Conservation (phyloP, 1,140 invertebrate genomes). For the Sarcophaga bullata region DNA sequence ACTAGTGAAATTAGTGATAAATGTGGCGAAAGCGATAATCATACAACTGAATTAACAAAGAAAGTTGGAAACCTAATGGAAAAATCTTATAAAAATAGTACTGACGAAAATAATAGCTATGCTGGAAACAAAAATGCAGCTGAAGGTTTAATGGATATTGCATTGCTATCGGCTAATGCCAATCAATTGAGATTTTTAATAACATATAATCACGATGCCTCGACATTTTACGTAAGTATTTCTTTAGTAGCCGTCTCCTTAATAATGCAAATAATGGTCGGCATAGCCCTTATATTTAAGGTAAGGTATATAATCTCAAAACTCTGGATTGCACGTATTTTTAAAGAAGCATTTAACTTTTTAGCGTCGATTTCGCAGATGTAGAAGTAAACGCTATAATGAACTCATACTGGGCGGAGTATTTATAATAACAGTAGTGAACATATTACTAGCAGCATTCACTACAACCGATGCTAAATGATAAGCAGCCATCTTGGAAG, state of each 20-base stretch:
- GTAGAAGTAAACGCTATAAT: conserved; percentile 63
- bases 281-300: conserved; percentile 73
- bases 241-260: conserved; percentile 70
- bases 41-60: not conserved
- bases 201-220: conserved; percentile 69
- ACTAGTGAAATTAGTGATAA: not conserved
- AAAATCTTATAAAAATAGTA: conserved; percentile 30
- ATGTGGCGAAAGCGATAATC: not conserved
- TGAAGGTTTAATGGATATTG: conserved; percentile 77
- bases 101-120: conserved; percentile 48
- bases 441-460: conserved; percentile 75
- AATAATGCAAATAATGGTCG: conserved; percentile 72
- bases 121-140: conserved; percentile 57
- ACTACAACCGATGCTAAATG: conserved; percentile 65
- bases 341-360: conserved; percentile 8
- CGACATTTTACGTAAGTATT: conserved; percentile 69
- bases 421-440: conserved; percentile 75
- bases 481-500: not conserved
- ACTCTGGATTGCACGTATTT: not conserved
- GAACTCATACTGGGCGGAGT: conserved; percentile 73
- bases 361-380: conserved; percentile 54
- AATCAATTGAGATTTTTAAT: conserved; percentile 79
- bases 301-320: conserved; percentile 51
- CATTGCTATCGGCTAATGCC: conserved; percentile 77
- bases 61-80: not conserved